A percentile compares a stretch with the other conserved stretches of the same genome.
phyloP scores from a whole-genome alignment of 2,888 invertebrate genomes.

The Leptopilina myrica region DNA sequence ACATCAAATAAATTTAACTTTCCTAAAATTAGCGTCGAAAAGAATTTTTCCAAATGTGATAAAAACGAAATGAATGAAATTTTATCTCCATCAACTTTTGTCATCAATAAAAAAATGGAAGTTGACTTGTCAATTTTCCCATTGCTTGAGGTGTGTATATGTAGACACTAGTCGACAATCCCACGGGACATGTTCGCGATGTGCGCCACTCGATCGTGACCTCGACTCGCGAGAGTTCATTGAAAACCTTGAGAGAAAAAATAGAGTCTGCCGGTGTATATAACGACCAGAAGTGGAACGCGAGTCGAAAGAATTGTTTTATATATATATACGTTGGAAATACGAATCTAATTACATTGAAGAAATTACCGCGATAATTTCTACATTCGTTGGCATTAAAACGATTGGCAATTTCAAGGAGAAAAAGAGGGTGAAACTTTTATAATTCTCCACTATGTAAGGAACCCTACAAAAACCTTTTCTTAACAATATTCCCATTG shows the following conservation, averaged over 20 bases:
- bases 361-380: conserved; percentile 12
- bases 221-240: conserved; percentile 29
- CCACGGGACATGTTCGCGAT: conserved; percentile 20
- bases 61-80: too few relatives aligned
- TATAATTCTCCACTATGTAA: neutral
- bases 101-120: neutral
- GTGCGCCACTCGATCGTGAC: conserved; percentile 32
- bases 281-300: too few relatives aligned
- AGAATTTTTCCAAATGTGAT: too few relatives aligned
- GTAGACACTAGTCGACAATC: neutral
- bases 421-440: neutral
- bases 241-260: conserved; percentile 16
- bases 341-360: neutral
- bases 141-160: neutral
- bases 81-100: neutral
- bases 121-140: conserved; percentile 14
- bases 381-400: neutral
- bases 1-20: too few relatives aligned
- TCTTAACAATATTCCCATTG: too few relatives aligned
- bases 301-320: conserved; percentile 9
- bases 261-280: too few relatives aligned
- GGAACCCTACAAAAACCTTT: too few relatives aligned
- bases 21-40: too few relatives aligned
- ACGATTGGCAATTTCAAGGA: neutral
- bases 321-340: neutral